Base-by-base conservation (phyloP, 2,797 vertebrate species). In the Pristis pectinata region DNA sequence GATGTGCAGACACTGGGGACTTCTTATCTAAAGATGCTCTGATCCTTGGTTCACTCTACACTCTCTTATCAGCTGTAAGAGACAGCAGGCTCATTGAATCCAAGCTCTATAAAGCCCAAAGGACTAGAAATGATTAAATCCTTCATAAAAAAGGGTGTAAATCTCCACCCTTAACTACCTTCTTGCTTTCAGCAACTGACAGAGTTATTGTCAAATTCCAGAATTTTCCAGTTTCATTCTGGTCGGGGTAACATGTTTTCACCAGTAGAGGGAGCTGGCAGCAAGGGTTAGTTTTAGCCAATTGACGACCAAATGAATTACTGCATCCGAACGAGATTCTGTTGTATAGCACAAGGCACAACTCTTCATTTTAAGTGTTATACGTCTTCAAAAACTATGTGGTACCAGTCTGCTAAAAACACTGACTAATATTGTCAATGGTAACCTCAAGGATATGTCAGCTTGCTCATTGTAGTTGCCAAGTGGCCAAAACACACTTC, bases 221-320 rank as follows among this genome's bases (percentile, higher is more conserved):
- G n/a, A 91, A 64, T 41, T 64, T 91, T 91, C 87, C 59, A 10
- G 17, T 91, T 91, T 37, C 19, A 8, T 85, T 56, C 27, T 13
- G 4, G 24, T 67, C 59, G 27, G 61, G 87, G 67, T n/a, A 22
- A 64, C 67, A n/a, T 17, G 34, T 49, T 94, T 2, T 70, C 53
- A 41, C 92, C 92, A 94, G 41, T 53, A 72, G 92, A 76, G 92
- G 92, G 67, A 74, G 92, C 44, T 53, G 27, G 30, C 92, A 74
- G 27, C 92, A 94, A 94, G 92, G 44, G 11, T 94, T 74, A 49
- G 72, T 17, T 76, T 74, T 27, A 76, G 15, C 92, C 92, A 41
- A 41, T 53, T 76, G 61, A 53, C 19, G 44, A 53, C 64, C 30
- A 49, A 72, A 49, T 72, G 44, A 74, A 22, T 67, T 24, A n/a